These are phyloP conservation scores for Cotesia vestalis DNA, from an alignment of 1,140 invertebrate genomes.

Conservation along the genomic window DNA sequence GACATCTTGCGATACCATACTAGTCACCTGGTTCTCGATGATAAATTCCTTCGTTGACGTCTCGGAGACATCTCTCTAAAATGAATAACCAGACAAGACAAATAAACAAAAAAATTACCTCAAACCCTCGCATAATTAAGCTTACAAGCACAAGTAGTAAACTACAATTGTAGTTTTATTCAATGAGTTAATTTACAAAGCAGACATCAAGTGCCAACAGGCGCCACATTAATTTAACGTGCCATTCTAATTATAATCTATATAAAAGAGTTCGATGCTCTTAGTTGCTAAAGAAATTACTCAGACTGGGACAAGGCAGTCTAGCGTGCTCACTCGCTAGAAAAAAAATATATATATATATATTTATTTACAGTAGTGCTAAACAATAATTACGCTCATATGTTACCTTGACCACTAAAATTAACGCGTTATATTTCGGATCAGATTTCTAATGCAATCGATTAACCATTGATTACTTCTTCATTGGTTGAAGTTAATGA, in stretches of 20 bases:
- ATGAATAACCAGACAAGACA: constrained; percentile 5
- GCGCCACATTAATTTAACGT: constrained; percentile 5
- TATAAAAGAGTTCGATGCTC: constrained; percentile 24
- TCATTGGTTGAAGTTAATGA: too few relatives aligned
- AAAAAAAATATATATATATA: too few relatives aligned
- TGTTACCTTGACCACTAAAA: constrained; percentile 4
- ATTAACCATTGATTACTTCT: too few relatives aligned
- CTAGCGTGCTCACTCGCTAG: neutral
- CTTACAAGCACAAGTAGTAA: too few relatives aligned
- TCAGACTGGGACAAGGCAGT: constrained; percentile 10
- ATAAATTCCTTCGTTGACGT: constrained; percentile 54
- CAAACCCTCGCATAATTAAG: too few relatives aligned
- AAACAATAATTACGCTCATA: constrained; percentile 6
- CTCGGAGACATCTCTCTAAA: constrained; percentile 57
- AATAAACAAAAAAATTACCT: constrained; percentile 16
- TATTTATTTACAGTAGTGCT: too few relatives aligned
- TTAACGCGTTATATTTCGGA: neutral
- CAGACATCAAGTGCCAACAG: constrained; percentile 10
- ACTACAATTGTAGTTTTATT: too few relatives aligned
- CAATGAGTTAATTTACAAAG: neutral
- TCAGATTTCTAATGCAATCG: neutral
- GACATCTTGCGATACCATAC: constrained; percentile 60
- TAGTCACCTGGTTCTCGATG: constrained; percentile 58
- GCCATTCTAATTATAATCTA: constrained; percentile 29
- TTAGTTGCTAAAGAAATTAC: constrained; percentile 19